Base-by-base conservation (phyloP, 2,113 vertebrate genomes). In the Phoenicopterus ruber region DNA sequence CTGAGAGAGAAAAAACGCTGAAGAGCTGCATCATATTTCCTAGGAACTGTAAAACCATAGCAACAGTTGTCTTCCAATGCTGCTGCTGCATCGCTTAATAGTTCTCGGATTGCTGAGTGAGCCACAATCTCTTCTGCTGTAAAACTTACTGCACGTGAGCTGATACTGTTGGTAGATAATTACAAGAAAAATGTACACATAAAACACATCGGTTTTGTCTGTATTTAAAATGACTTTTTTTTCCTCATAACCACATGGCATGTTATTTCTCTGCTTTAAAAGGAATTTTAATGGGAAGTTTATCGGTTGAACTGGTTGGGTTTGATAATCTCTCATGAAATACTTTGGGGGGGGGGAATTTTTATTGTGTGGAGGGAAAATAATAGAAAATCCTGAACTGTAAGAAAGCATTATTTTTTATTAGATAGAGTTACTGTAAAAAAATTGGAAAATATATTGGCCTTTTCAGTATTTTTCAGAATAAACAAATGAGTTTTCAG, bases 61-160 rank as follows among this genome's bases (percentile, higher is more conserved):
- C 95, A 97, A 96, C 96, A 91, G 88, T 65, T 94, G 90, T 94
- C 47, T 87, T 13, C 57, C 57, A 40, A 1, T 22, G 82, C 84
- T 95, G 82, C 82, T 90, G 62, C 78, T 57, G 69, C 93, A 58
- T 84, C 24, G 7, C 80, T 78, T 36, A 9, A 32, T 63, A 63
- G 63, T 57, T 28, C 90, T 50, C 42, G 12, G 55, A 31, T 6
- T 71, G 80, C 90, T 78, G 42, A 36, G 76, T 2, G 2, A 61
- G 17, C 19, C 67, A 7, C 62, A 21, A 4, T 58, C 80, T 28
- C 12, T 59, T 14, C 67, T 78, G 70, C 65, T 54, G 17, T 31
- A 19, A 57, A 87, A 49, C 18, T 42, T 63, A 8, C 26, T 54
- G 42, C 32, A 47, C 1, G 1, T 59, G 73, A 79, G 72, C n/a